Evolutionary conservation across 2,888 invertebrate species (phyloP).

Genomic region (Ormia ochracea): DNA sequence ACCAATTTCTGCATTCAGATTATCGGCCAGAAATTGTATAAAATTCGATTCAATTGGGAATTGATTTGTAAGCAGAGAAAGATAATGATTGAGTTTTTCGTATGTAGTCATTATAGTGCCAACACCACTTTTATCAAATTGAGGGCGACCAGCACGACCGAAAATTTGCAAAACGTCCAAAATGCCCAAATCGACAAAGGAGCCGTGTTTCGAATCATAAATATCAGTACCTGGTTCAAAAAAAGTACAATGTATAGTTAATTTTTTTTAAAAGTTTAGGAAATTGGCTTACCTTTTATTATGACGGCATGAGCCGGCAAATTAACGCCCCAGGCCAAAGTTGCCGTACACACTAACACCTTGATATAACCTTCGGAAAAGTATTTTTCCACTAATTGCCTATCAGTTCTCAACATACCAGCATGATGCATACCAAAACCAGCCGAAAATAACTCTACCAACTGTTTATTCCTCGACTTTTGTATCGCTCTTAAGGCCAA

Average conservation of each 20-base stretch:
- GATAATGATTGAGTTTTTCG: slow-evolving; percentile 93
- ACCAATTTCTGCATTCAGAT: slow-evolving; percentile 97
- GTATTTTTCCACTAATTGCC: slow-evolving; percentile 91
- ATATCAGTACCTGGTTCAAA: slow-evolving; percentile 84
- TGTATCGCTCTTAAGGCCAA: slow-evolving; percentile 84
- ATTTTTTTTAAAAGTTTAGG: too few species aligned
- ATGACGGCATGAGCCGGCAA: slow-evolving; percentile 98
- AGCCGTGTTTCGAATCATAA: slow-evolving; percentile 96
- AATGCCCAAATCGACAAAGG: slow-evolving; percentile 96
- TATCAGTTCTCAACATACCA: slow-evolving; percentile 92
- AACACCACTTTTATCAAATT: slow-evolving; percentile 95
- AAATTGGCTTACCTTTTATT: slow-evolving; percentile 69
- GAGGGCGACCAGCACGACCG: slow-evolving; percentile 98
- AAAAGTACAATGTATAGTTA: too few species aligned
- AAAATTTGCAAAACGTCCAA: slow-evolving; percentile 99
- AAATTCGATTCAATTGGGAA: slow-evolving; percentile 99
- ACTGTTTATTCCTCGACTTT: slow-evolving; percentile 86
- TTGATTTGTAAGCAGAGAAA: slow-evolving; percentile 95
- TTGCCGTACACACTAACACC: slow-evolving; percentile 96
- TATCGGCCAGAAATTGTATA: slow-evolving; percentile 92
- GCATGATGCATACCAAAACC: slow-evolving; percentile 98
- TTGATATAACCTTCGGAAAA: slow-evolving; percentile 92
- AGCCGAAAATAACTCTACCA: slow-evolving; percentile 88
- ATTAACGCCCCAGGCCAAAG: slow-evolving; percentile 99
- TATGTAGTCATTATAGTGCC: slow-evolving; percentile 97